These are phyloP conservation scores for Drosophila birchii DNA, from an alignment of 2,888 invertebrate species.

Conservation along the genomic window DNA sequence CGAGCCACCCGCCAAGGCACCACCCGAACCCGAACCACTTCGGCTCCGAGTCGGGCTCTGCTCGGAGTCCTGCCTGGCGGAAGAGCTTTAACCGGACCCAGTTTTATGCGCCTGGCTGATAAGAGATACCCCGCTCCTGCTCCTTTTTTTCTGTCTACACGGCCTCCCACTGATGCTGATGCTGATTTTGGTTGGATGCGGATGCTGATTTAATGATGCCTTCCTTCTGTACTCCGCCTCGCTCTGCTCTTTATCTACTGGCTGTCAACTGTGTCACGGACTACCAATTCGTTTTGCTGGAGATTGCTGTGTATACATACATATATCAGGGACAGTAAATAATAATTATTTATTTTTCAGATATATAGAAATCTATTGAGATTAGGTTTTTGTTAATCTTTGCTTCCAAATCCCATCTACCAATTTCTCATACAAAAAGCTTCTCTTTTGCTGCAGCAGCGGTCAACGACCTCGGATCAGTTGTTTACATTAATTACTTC, in stretches of 20 bases:
- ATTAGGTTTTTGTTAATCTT: too few species aligned
- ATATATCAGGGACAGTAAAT: background rate
- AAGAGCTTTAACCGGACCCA: constrained; percentile 74
- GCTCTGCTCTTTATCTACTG: constrained; percentile 25
- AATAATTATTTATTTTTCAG: too few species aligned
- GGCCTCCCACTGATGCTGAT: constrained; percentile 45
- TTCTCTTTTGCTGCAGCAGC: too few species aligned
- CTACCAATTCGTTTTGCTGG: constrained; percentile 38
- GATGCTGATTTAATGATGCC: constrained; percentile 44
- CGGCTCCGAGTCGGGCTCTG: constrained; percentile 59
- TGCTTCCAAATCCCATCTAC: too few species aligned
- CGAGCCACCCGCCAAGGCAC: constrained; percentile 24
- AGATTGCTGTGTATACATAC: constrained; percentile 10
- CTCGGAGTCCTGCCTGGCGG: constrained; percentile 44
- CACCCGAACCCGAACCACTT: constrained; percentile 50
- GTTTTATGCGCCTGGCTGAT: constrained; percentile 56
- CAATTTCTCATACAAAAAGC: too few species aligned
- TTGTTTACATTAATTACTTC: too few species aligned
- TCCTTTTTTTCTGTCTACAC: constrained; percentile 5
- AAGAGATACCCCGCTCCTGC: constrained; percentile 28
- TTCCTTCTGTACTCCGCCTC: constrained; percentile 10
- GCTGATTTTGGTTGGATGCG: constrained; percentile 27
- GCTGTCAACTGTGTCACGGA: constrained; percentile 46
- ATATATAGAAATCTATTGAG: too few species aligned
- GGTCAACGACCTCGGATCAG: too few species aligned